Evolutionary conservation across 2,888 invertebrate species (phyloP).

Genomic region (Prosapia bicincta): DNA sequence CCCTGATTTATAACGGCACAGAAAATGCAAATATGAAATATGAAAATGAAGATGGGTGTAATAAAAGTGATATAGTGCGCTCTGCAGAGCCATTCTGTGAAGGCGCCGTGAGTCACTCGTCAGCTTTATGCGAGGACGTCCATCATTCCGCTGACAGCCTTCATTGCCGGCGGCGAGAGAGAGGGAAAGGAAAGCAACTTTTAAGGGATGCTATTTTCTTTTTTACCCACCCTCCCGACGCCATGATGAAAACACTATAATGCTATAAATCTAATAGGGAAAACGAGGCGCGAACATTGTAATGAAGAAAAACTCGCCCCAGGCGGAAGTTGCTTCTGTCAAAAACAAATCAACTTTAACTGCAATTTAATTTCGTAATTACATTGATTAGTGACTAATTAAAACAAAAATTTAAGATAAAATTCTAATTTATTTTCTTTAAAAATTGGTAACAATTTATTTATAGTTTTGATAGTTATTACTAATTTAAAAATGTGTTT

Average conservation of each 20-base stretch:
- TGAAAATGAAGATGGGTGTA: conserved; percentile 69
- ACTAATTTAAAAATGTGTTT: too few species aligned
- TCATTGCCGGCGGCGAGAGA: conserved; percentile 46
- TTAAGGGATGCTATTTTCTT: conserved; percentile 17
- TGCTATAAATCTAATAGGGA: conserved; percentile 16
- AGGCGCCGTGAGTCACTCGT: conserved; percentile 66
- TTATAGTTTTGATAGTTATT: too few species aligned
- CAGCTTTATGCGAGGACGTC: conserved; percentile 71
- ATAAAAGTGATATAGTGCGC: conserved; percentile 77
- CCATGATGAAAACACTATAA: conserved; percentile 17
- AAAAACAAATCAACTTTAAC: background rate
- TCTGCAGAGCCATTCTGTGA: conserved; percentile 70
- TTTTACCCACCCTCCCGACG: background rate
- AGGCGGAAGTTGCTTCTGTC: too few species aligned
- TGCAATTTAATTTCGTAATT: too few species aligned
- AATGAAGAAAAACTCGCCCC: conserved; percentile 12
- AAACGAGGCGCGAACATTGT: conserved; percentile 10
- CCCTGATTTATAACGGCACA: conserved; percentile 58
- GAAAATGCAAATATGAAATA: conserved; percentile 51
- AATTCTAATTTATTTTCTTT: too few species aligned
- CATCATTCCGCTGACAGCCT: conserved; percentile 65
- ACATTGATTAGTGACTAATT: too few species aligned
- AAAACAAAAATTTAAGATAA: too few species aligned
- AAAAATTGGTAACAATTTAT: too few species aligned
- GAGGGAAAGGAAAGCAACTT: conserved; percentile 18